Evolutionary conservation across 1,140 invertebrate genomes (phyloP), one percentile per base, ranked within the genome.

Genomic region (Drosophila arizonae): DNA sequence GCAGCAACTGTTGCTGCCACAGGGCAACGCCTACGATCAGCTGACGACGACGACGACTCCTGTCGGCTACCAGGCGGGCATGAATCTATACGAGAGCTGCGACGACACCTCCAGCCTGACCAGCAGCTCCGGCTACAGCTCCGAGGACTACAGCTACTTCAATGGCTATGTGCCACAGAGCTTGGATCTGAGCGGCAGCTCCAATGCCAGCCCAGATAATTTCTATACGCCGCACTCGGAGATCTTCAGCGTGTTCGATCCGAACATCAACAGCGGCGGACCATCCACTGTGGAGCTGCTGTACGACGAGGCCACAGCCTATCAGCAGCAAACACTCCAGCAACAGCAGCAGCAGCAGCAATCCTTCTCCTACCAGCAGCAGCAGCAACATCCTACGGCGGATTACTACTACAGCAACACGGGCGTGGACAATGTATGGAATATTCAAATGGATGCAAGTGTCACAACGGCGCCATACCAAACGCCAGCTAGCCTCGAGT

Each of bases 71-170:
- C 76, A 62, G 21, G 30, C 72, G 6, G 69, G 62, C 9, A 69
- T 81, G 70, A 75, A 74, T 15, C 50, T 87, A 6, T 91, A 91
- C 64, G 90, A 91, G 62, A 90, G 73, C 73, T 91, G 87, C 45
- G 90, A 91, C 52, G 90, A 91, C 46, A 91, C 90, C 26, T 91
- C 90, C 45, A 91, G 87, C 17, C 60, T 91, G 45, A 91, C 84
- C 26, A 88, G 80, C 68, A 81, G 76, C 61, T 89, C 90, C 3
- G 80, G 84, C 45, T 90, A 90, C 46, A 90, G 85, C 57, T 85
- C 85, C 64, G 90, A 91, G 65, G 90, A 91, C 10, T 91, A 88
- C 24, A 55, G 77, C 9, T 79, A 78, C 48, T 81, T 84, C 28
- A 90, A 82, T 10, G 76, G 72, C 9, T 90, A 89, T 33, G 41